These are phyloP conservation scores for Oxytorus armatus DNA, from an alignment of 2,888 invertebrate genomes.

Conservation along the genomic window DNA sequence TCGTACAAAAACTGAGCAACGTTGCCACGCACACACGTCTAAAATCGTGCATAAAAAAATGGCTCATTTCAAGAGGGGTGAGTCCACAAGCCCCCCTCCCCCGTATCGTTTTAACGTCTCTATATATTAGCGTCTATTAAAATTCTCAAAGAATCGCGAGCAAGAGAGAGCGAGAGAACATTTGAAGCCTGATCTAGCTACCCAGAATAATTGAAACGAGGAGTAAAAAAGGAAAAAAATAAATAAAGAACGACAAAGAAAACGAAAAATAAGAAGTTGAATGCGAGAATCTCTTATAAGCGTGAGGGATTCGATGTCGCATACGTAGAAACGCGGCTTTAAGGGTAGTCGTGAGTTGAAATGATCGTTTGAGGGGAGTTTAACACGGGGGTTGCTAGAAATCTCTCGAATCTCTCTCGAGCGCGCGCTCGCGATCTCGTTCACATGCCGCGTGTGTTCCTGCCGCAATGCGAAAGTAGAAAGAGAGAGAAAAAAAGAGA, in stretches of 20 bases:
- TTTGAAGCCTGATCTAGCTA: constrained; percentile 68
- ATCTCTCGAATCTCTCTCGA: no score
- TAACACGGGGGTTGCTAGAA: constrained; percentile 22
- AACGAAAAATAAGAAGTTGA: constrained; percentile 71
- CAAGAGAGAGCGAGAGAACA: constrained; percentile 5
- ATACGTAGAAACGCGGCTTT: constrained; percentile 12
- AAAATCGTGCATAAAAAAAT: constrained; percentile 42
- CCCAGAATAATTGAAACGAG: constrained; percentile 31
- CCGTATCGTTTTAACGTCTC: constrained; percentile 84
- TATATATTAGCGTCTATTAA: constrained; percentile 84
- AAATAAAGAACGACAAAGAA: constrained; percentile 68
- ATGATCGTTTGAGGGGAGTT: constrained; percentile 60
- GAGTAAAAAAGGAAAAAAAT: constrained; percentile 21
- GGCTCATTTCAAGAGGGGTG: constrained; percentile 50
- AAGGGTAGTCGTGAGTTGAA: constrained; percentile 35
- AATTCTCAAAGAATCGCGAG: constrained; percentile 69
- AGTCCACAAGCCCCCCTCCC: no score
- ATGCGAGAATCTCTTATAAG: constrained; percentile 24
- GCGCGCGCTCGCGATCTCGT: constrained; percentile 41
- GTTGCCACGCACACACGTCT: constrained; percentile 60
- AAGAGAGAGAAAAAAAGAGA: constrained; percentile 18
- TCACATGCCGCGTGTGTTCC: constrained; percentile 37
- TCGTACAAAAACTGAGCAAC: constrained; percentile 79
- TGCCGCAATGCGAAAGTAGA: constrained; percentile 53
- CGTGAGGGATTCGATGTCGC: constrained; percentile 41